These are phyloP conservation scores for Echinometra lucunter DNA, from an alignment of 53 echinoderm and acorn worm genomes.

Conservation along the genomic window DNA sequence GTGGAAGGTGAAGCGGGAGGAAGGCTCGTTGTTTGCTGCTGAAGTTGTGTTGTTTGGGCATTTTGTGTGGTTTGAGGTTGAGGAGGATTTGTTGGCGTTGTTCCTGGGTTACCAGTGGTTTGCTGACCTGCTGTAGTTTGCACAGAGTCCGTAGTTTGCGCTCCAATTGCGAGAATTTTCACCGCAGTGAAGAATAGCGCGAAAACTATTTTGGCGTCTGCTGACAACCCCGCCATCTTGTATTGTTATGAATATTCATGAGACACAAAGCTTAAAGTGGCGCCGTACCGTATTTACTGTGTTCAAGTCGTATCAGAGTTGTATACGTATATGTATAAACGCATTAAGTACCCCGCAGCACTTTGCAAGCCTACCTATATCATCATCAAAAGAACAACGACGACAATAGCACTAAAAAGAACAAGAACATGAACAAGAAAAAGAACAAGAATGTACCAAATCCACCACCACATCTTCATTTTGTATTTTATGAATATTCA, in stretches of 20 bases:
- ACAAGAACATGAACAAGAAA: too few relatives aligned
- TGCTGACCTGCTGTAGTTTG: not conserved
- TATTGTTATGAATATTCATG: slow-evolving; percentile 11
- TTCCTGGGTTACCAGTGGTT: not conserved
- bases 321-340: too few relatives aligned
- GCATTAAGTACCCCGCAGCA: too few relatives aligned
- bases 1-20: slow-evolving; percentile 32
- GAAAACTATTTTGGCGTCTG: slow-evolving; percentile 61
- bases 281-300: too few relatives aligned
- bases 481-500: too few relatives aligned
- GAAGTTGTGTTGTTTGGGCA: slow-evolving; percentile 29
- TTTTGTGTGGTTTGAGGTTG: not conserved
- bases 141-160: slow-evolving; percentile 9
- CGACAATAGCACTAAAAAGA: too few relatives aligned
- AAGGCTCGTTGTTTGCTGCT: not conserved
- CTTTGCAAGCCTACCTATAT: too few relatives aligned
- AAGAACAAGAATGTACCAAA: too few relatives aligned
- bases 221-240: slow-evolving; percentile 63
- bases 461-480: too few relatives aligned
- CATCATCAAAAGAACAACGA: too few relatives aligned
- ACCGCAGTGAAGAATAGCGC: not conserved
- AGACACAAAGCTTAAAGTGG: not conserved
- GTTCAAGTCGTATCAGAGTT: too few relatives aligned
- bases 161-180: not conserved
- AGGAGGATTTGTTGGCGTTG: not conserved